A percentile compares a stretch with the other conserved stretches of the same genome.
These are phyloP conservation scores for Plecturocebus donacophilus DNA, from an alignment of 2,113 vertebrate species.

Conservation along the genomic window DNA sequence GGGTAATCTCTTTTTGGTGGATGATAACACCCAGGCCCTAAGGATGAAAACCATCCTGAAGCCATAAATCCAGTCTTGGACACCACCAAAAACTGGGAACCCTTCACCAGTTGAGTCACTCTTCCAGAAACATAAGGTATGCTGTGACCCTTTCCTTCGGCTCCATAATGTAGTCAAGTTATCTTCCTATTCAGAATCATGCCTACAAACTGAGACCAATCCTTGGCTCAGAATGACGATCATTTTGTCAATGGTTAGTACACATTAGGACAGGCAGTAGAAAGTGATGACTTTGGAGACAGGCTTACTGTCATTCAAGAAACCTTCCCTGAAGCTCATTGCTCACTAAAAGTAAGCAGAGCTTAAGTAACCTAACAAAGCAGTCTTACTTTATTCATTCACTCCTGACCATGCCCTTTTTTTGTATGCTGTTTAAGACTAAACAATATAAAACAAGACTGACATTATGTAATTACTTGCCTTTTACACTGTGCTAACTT, in stretches of 20 bases:
- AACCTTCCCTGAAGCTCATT: conserved; percentile 57
- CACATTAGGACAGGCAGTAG: background rate
- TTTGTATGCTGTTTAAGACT: conserved; percentile 81
- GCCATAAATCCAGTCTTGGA: background rate
- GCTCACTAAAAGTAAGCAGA: conserved; percentile 40
- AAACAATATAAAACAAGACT: conserved; percentile 82
- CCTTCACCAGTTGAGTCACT: background rate
- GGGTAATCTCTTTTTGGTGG: background rate
- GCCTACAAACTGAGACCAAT: background rate
- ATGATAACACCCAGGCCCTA: background rate
- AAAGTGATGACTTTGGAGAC: conserved; percentile 46
- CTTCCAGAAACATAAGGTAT: background rate
- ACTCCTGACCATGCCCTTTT: conserved; percentile 74
- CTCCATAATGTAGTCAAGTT: background rate
- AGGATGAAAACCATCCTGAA: background rate
- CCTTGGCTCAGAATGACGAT: background rate
- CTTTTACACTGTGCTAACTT: conserved; percentile 86
- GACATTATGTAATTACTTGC: conserved; percentile 87
- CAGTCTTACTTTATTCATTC: conserved; percentile 72
- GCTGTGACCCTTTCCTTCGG: background rate
- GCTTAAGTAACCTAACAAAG: conserved; percentile 68
- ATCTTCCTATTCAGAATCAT: conserved; percentile 20
- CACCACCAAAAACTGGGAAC: background rate
- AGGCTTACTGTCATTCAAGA: background rate
- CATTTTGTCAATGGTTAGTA: background rate